A percentile compares a stretch with the other conserved stretches of the same genome.
These are phyloP conservation scores for Gordius sp. DNA, from an alignment of 2,888 invertebrate genomes.

Conservation along the genomic window DNA sequence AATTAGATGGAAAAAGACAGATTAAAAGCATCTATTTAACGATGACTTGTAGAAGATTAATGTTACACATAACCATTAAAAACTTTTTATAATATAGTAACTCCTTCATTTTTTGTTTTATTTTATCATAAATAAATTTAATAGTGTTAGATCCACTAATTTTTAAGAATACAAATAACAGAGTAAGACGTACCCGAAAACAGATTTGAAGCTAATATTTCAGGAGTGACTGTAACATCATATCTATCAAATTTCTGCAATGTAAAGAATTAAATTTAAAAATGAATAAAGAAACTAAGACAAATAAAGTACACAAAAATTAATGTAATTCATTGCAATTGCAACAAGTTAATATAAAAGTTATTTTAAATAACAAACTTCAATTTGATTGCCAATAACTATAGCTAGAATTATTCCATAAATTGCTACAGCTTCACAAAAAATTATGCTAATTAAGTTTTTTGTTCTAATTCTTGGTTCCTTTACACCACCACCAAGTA, in stretches of 20 bases:
- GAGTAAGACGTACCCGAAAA: conserved; percentile 20
- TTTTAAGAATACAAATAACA: background rate
- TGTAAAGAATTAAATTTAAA: background rate
- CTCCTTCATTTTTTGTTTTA: background rate
- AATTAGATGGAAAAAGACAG: too few relatives aligned
- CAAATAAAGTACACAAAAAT: background rate
- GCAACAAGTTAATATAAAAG: background rate
- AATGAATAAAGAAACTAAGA: background rate
- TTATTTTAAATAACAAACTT: too few relatives aligned
- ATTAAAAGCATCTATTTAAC: too few relatives aligned
- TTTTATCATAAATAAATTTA: background rate
- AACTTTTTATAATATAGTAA: too few relatives aligned
- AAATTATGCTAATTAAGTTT: conserved; percentile 94
- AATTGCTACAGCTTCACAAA: conserved; percentile 98
- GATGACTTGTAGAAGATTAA: too few relatives aligned
- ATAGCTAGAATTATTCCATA: conserved; percentile 95
- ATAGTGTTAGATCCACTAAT: background rate
- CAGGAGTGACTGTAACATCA: background rate
- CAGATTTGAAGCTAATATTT: conserved; percentile 20
- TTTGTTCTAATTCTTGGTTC: conserved; percentile 95
- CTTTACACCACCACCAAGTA: conserved; percentile 88
- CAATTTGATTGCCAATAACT: conserved; percentile 56
- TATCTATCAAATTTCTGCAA: conserved; percentile 19
- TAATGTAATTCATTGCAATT: background rate
- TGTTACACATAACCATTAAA: too few relatives aligned